Conservation (phyloP, 2,113 vertebrate genomes). For the Strix uralensis region DNA sequence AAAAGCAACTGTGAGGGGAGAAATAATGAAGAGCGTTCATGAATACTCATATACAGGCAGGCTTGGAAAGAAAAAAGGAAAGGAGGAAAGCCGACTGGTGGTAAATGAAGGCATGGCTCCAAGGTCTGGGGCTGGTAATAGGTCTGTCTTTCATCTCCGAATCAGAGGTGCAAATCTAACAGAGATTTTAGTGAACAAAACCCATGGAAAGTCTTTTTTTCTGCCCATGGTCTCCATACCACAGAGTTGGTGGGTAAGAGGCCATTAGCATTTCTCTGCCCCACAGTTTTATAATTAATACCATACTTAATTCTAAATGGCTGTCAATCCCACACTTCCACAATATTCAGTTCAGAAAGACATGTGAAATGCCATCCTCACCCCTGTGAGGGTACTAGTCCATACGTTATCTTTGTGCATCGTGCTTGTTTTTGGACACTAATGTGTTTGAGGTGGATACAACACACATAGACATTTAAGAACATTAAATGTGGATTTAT, state of each 20-base stretch:
- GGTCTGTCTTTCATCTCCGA: background rate
- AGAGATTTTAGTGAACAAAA: background rate
- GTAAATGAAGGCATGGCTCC: constrained; percentile 30
- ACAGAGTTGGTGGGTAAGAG: background rate
- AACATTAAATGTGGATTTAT: background rate
- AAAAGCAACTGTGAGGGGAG: constrained; percentile 59
- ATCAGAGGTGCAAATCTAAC: background rate
- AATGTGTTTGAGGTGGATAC: background rate
- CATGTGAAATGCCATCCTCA: background rate
- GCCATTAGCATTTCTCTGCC: background rate
- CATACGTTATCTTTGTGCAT: fast-evolving
- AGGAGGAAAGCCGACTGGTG: constrained; percentile 30
- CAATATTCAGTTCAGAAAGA: background rate
- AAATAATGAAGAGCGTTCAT: constrained; percentile 41
- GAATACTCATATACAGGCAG: constrained; percentile 11
- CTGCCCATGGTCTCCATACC: background rate
- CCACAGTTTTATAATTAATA: background rate
- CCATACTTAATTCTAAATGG: background rate
- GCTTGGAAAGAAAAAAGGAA: background rate
- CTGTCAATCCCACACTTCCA: background rate
- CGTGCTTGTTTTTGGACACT: background rate
- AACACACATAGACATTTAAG: background rate
- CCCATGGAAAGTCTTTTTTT: background rate
- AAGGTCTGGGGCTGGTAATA: background rate
- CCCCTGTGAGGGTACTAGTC: background rate